Base-by-base conservation (phyloP, 1,140 invertebrate genomes). In the Hypothenemus hampei region DNA sequence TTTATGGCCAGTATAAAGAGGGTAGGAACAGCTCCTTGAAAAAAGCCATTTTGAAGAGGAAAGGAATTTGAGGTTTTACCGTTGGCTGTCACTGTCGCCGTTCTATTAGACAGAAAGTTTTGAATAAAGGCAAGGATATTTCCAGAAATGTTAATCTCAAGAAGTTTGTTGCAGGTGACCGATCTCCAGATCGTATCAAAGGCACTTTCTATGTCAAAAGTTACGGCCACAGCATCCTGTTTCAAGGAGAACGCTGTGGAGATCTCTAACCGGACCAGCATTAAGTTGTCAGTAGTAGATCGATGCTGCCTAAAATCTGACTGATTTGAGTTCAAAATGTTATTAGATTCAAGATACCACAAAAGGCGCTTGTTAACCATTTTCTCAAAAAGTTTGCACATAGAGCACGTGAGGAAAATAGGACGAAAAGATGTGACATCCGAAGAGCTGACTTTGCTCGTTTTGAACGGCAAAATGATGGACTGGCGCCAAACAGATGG, bases 331-430 rank as follows among this genome's bases (percentile, higher is more conserved):
- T 31, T 53, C 1, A 53, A 13, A 35, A 39, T 18, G n/a, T 44
- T 33, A 29, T 44, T 53, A 4, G 19, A 20, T 44, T 53, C 50
- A 5, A 53, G 40, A 21, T 16, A 23, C 60, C 60, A 59, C 11
- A 41, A 31, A 10, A 59, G 35, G 6, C 60, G 21, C 24, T 51
- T 50, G 22, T 59, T 59, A 5, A 61, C 45, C n/a, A 59, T 61
- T 56, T 54, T 61, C 37, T 61, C 57, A 4, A 61, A 22, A 10
- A 59, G 16, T 49, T 61, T 61, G 37, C 51, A 55, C 52, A 56
- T 51, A 5, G 46, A 40, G 39, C 57, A 59, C 29, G 60, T 61
- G 2, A 59, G 48, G 19, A 24, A 51, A 15, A 61, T 61, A 11
- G 57, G 57, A n/a, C 57, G 35, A 24, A 44, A 44, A 10, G 15